These are phyloP conservation scores for Subanguina moxae DNA, from an alignment of 1,140 invertebrate species.

Conservation along the genomic window DNA sequence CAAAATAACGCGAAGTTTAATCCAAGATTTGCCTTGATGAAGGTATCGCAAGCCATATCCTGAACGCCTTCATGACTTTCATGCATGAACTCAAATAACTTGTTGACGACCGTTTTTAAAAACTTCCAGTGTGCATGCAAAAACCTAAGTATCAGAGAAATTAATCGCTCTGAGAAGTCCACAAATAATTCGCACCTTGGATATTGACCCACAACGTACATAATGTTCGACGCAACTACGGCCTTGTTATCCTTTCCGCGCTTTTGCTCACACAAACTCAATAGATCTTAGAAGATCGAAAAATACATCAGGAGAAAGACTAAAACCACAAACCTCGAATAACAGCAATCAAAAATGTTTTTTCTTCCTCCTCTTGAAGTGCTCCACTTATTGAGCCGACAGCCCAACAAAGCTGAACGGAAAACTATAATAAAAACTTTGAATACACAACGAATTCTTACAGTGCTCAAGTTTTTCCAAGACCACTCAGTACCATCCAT, in stretches of 20 bases:
- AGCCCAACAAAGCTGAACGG: slow-evolving; percentile 80
- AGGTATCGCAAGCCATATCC: slow-evolving; percentile 97
- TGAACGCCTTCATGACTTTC: slow-evolving; percentile 96
- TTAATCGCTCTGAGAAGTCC: too few species aligned
- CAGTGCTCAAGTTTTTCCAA: slow-evolving; percentile 92
- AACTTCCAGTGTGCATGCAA: slow-evolving; percentile 99
- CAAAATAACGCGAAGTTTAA: too few species aligned
- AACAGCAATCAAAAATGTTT: slow-evolving; percentile 95
- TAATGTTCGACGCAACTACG: slow-evolving; percentile 99
- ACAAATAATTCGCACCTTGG: slow-evolving; percentile 66
- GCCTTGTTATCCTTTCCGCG: slow-evolving; percentile 99
- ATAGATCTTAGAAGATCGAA: slow-evolving; percentile 70
- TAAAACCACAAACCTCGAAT: slow-evolving; percentile 70
- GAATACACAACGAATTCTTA: background rate
- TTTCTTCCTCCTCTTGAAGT: slow-evolving; percentile 98
- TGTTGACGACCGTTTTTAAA: slow-evolving; percentile 99
- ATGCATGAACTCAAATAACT: slow-evolving; percentile 99
- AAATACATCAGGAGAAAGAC: background rate
- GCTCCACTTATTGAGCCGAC: slow-evolving; percentile 98
- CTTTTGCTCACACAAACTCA: slow-evolving; percentile 97
- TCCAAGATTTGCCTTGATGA: slow-evolving; percentile 72
- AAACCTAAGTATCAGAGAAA: slow-evolving; percentile 68
- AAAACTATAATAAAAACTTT: background rate
- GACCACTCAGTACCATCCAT: slow-evolving; percentile 98
- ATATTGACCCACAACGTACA: slow-evolving; percentile 99